Percentiles rank a stretch among this genome's conserved stretches.
These are phyloP conservation scores for Eidolon dupreanum DNA, from an alignment of 2,797 vertebrate genomes.

Conservation along the genomic window DNA sequence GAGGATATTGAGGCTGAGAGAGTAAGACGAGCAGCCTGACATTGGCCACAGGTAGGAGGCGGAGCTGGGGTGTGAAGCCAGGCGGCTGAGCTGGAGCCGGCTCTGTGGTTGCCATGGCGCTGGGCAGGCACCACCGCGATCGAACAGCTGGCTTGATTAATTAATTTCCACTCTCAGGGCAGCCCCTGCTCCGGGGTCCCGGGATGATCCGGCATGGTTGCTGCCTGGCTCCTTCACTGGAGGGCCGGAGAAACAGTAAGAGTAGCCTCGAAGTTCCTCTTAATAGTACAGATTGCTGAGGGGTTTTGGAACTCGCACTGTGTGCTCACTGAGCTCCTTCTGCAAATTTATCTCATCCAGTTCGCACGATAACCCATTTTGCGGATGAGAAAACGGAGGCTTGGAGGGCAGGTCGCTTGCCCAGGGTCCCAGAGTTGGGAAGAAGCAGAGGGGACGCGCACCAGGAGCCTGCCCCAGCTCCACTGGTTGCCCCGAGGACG, in stretches of 20 bases:
- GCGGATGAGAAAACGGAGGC: not conserved
- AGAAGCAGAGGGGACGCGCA: rapidly evolving
- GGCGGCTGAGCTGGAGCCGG: not conserved
- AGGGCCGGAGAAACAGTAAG: rapidly evolving
- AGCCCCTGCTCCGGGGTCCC: not conserved
- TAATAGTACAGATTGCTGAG: rapidly evolving
- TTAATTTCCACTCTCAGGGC: rapidly evolving
- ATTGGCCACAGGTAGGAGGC: not conserved
- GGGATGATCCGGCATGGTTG: rapidly evolving
- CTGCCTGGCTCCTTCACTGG: not conserved
- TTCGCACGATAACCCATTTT: not conserved
- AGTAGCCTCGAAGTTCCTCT: rapidly evolving
- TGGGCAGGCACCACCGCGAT: rapidly evolving
- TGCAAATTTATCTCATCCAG: rapidly evolving
- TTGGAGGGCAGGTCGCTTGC: rapidly evolving
- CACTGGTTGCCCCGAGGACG: not conserved
- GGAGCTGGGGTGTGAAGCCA: not conserved
- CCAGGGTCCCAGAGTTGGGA: not conserved
- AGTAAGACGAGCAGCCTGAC: rapidly evolving
- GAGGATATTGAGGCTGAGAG: not conserved
- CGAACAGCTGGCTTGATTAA: not conserved
- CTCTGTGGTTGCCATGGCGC: not conserved
- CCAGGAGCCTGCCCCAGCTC: not conserved
- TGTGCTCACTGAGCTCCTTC: rapidly evolving
- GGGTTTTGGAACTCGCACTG: rapidly evolving